Percentiles rank a stretch among this genome's conserved stretches.
phyloP scores from a whole-genome alignment of 1,140 invertebrate genomes.

The Hycleus phaleratus region DNA sequence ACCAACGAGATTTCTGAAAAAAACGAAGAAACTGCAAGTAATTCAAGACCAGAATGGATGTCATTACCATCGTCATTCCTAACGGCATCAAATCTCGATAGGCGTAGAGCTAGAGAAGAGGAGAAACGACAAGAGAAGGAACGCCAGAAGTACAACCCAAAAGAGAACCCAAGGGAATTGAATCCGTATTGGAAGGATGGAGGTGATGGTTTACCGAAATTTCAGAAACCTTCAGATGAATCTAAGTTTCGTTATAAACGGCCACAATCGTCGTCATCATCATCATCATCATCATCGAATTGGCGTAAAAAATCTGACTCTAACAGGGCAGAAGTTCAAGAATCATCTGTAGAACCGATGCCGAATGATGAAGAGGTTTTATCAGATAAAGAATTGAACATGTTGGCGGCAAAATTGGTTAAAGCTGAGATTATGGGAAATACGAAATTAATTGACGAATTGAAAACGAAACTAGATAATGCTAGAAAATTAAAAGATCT shows the following conservation, averaged over 20 bases:
- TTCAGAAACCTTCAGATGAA: slow-evolving; percentile 42
- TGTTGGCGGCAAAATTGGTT: slow-evolving; percentile 76
- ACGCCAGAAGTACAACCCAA: slow-evolving; percentile 57
- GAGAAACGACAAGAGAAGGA: slow-evolving; percentile 23
- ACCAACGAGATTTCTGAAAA: not conserved
- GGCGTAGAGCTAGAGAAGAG: slow-evolving; percentile 29
- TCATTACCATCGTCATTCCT: slow-evolving; percentile 40
- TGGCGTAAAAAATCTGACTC: slow-evolving; percentile 23
- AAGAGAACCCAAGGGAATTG: slow-evolving; percentile 66
- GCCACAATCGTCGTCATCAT: not conserved
- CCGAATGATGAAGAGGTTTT: slow-evolving; percentile 12
- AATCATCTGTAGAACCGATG: slow-evolving; percentile 3
- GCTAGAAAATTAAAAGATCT: slow-evolving; percentile 51
- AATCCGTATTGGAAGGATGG: slow-evolving; percentile 92
- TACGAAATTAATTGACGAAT: slow-evolving; percentile 53
- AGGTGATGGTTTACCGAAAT: slow-evolving; percentile 69
- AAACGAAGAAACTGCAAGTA: not conserved
- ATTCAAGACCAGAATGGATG: slow-evolving; percentile 46
- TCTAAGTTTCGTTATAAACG: slow-evolving; percentile 27
- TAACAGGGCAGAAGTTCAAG: not conserved
- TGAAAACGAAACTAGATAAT: slow-evolving; percentile 67
- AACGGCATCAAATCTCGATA: slow-evolving; percentile 37
- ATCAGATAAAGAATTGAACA: slow-evolving; percentile 77
- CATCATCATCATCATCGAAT: slow-evolving; percentile 4
- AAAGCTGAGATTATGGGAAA: slow-evolving; percentile 90